Evolutionary conservation across 2,113 vertebrate species (phyloP).

Genomic region (Azemiops feae): DNA sequence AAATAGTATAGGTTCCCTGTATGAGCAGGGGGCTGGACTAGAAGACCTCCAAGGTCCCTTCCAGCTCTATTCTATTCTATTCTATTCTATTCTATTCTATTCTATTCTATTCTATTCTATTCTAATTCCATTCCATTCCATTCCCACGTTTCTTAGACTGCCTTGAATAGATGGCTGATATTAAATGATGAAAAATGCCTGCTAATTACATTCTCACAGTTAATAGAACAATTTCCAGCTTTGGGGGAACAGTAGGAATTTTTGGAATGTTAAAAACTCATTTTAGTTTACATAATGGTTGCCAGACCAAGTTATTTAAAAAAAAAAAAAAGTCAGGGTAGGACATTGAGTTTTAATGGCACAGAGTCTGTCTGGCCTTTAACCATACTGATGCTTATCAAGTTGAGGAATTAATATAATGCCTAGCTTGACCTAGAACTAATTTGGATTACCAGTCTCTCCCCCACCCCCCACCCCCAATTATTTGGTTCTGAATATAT

Average conservation of each 20-base stretch:
- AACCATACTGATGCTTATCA: background rate
- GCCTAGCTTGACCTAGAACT: background rate
- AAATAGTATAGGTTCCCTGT: background rate
- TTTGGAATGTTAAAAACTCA: background rate
- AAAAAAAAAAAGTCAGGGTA: background rate
- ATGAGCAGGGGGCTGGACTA: too few relatives aligned
- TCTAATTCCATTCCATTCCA: too few relatives aligned
- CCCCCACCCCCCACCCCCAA: too few relatives aligned
- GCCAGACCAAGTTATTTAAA: background rate
- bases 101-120: too few relatives aligned
- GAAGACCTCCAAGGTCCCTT: too few relatives aligned
- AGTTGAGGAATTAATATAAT: background rate
- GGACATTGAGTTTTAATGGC: background rate
- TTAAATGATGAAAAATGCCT: background rate
- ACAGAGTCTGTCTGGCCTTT: background rate
- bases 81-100: too few relatives aligned
- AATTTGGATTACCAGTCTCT: background rate
- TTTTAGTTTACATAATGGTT: background rate
- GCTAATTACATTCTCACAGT: background rate
- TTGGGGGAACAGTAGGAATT: background rate
- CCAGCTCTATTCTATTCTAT: too few relatives aligned
- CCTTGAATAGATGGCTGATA: background rate
- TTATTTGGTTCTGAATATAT: background rate
- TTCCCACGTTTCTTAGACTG: background rate
- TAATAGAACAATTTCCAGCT: background rate